phyloP scores from a whole-genome alignment of 2,113 vertebrate genomes.

The Irena cyanogastra region DNA sequence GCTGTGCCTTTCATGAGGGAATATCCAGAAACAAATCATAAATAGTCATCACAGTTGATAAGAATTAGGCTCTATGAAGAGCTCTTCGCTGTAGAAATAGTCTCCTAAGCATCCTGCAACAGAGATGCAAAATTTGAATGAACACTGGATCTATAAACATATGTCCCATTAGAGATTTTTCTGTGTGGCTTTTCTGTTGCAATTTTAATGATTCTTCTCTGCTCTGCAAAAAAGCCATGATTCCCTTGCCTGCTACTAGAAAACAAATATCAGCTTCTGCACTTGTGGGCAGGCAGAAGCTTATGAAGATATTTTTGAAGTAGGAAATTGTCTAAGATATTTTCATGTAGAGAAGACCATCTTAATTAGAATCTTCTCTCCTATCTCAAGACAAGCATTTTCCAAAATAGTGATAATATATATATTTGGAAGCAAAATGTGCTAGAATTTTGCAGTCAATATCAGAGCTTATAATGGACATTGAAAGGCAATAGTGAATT shows the following conservation, averaged over 20 bases:
- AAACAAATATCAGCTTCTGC: conserved; percentile 1
- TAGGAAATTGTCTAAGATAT: neutral
- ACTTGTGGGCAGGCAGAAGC: neutral
- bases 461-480: neutral
- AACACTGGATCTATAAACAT: neutral
- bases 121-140: neutral
- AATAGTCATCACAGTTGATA: neutral
- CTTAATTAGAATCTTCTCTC: neutral
- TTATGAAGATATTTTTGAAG: neutral
- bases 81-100: neutral
- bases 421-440: neutral
- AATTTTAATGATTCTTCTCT: neutral
- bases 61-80: neutral
- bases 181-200: neutral
- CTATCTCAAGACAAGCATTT: neutral
- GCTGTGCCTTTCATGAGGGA: neutral
- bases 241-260: neutral
- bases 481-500: neutral
- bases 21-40: neutral
- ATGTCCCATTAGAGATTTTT: neutral
- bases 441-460: neutral
- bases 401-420: neutral
- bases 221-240: neutral
- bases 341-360: neutral
- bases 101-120: neutral